A percentile compares a stretch with the other conserved stretches of the same genome.
phyloP scores from a whole-genome alignment of 2,888 invertebrate genomes.

The Lagria hirta region DNA sequence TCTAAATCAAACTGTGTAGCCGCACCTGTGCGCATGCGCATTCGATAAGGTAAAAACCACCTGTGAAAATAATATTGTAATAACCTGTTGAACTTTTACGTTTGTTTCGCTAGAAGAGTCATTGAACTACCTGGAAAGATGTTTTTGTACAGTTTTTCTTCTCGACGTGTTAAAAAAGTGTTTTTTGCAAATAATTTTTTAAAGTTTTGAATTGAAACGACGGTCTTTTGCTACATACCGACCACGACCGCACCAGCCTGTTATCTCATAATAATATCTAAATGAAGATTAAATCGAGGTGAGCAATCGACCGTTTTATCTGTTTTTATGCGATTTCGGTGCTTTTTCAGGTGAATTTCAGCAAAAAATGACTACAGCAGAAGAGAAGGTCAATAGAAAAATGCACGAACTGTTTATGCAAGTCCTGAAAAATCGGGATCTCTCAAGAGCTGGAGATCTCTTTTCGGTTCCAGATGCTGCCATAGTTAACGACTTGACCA shows the following conservation, averaged over 20 bases:
- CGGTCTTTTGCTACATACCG: background rate
- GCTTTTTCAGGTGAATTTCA: constrained; percentile 3
- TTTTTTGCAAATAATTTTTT: constrained; percentile 1
- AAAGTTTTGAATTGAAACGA: constrained; percentile 10
- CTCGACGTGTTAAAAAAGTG: constrained; percentile 11
- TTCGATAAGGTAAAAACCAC: constrained; percentile 14
- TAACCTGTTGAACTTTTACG: constrained; percentile 24
- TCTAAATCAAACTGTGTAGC: too few species aligned
- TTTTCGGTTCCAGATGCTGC: constrained; percentile 85
- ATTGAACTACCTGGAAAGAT: constrained; percentile 27
- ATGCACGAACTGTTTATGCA: constrained; percentile 92
- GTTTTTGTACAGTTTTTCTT: constrained; percentile 15
- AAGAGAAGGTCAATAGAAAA: constrained; percentile 50
- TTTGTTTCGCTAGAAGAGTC: constrained; percentile 26
- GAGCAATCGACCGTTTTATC: constrained; percentile 5
- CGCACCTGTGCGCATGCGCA: constrained; percentile 15
- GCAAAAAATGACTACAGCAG: constrained; percentile 37
- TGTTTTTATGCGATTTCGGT: background rate
- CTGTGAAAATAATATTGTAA: constrained; percentile 22
- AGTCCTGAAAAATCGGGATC: constrained; percentile 85
- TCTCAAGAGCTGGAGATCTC: constrained; percentile 88
- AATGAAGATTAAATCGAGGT: constrained; percentile 17
- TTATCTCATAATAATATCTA: constrained; percentile 13
- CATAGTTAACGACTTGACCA: constrained; percentile 81
- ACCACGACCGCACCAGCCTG: background rate